Evolutionary conservation across 2,888 invertebrate genomes (phyloP).

Genomic region (Anoncus sp.): DNA sequence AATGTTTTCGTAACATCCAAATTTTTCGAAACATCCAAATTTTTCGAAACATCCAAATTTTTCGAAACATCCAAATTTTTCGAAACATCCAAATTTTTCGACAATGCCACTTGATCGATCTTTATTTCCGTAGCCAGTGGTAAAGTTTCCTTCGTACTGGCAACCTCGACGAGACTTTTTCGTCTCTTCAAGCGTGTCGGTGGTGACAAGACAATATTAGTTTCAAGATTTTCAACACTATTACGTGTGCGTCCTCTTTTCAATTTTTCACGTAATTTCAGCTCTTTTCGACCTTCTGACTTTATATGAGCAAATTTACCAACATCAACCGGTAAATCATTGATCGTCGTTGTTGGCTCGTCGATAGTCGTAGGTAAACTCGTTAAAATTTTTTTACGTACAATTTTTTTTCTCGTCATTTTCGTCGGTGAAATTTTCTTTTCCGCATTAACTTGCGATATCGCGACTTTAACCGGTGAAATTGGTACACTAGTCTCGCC

Average conservation of each 20-base stretch:
- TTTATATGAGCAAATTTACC: slow-evolving; percentile 75
- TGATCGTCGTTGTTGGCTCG: background rate
- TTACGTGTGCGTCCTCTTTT: slow-evolving; percentile 17
- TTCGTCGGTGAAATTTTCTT: background rate
- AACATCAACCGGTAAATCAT: slow-evolving; percentile 10
- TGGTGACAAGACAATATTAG: background rate
- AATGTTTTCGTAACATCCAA: background rate
- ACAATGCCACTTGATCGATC: slow-evolving; percentile 12
- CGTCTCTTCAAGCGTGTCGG: slow-evolving; percentile 34
- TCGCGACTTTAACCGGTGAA: background rate
- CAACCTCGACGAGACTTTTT: background rate
- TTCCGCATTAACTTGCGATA: background rate
- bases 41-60: background rate
- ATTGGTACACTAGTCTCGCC: background rate
- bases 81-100: background rate
- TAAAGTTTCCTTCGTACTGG: background rate
- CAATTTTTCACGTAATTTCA: slow-evolving; percentile 72
- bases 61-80: background rate
- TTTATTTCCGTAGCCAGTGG: slow-evolving; percentile 1
- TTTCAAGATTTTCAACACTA: background rate
- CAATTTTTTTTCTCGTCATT: slow-evolving; percentile 1
- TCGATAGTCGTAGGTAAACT: background rate
- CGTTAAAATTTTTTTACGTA: slow-evolving; percentile 7
- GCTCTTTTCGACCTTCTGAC: slow-evolving; percentile 77
- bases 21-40: background rate